Conservation (phyloP, 1,140 invertebrate genomes). For the Hyphantria cunea region DNA sequence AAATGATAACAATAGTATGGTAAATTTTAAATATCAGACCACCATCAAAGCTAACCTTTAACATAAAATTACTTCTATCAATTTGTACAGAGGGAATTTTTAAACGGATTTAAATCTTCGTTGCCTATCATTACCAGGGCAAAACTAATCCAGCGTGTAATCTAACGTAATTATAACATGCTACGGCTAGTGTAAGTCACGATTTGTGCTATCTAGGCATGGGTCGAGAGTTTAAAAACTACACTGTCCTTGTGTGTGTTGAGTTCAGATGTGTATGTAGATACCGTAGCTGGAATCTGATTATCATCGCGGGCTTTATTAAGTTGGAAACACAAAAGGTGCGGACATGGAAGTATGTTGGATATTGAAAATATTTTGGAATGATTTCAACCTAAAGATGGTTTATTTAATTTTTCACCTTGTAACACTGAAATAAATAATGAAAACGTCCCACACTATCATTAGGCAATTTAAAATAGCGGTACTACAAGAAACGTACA, state of each 20-base stretch:
- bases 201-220: slow-evolving; percentile 67
- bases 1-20: too few relatives aligned
- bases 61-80: slow-evolving; percentile 29
- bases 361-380: too few relatives aligned
- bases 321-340: slow-evolving; percentile 37
- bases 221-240: slow-evolving; percentile 63
- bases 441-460: too few relatives aligned
- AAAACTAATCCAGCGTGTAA: slow-evolving; percentile 58
- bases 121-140: slow-evolving; percentile 52
- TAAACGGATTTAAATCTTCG: slow-evolving; percentile 31
- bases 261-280: slow-evolving; percentile 51
- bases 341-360: too few relatives aligned
- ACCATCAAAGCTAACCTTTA: slow-evolving; percentile 7
- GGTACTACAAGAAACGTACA: too few relatives aligned
- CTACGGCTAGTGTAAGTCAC: slow-evolving; percentile 69
- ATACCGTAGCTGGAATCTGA: slow-evolving; percentile 64
- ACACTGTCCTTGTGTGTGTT: slow-evolving; percentile 40
- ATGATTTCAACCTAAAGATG: too few relatives aligned
- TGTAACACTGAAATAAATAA: too few relatives aligned
- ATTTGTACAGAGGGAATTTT: slow-evolving; percentile 23
- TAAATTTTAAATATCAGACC: not conserved
- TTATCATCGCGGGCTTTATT: slow-evolving; percentile 60
- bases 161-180: slow-evolving; percentile 77
- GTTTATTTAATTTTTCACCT: too few relatives aligned
- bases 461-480: too few relatives aligned